Evolutionary conservation across 1,140 invertebrate genomes (phyloP).

Genomic region (Gryon sp.): DNA sequence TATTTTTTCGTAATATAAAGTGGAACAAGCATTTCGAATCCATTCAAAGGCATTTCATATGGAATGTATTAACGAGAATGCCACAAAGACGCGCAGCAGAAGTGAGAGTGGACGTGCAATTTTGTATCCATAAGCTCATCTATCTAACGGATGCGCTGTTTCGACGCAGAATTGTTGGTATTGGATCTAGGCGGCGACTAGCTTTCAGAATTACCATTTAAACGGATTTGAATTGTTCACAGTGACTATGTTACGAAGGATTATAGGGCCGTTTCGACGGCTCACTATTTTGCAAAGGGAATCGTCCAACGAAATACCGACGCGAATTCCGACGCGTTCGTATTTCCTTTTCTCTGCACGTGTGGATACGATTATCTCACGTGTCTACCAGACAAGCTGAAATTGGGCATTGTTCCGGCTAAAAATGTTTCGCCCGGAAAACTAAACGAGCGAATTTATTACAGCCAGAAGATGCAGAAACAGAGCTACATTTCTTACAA

Average conservation of each 20-base stretch:
- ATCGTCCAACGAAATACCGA: slow-evolving; percentile 59
- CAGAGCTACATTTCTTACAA: too few species aligned
- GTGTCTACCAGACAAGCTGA: slow-evolving; percentile 38
- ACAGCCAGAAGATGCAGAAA: too few species aligned
- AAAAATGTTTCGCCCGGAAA: slow-evolving; percentile 14
- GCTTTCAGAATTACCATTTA: slow-evolving; percentile 73
- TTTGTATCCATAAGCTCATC: slow-evolving; percentile 45
- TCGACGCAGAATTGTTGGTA: slow-evolving; percentile 42
- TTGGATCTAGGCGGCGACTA: slow-evolving; percentile 56
- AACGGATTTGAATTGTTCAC: slow-evolving; percentile 73
- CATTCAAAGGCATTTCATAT: slow-evolving; percentile 7
- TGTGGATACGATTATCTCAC: slow-evolving; percentile 57
- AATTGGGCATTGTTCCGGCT: slow-evolving; percentile 52
- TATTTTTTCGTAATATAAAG: too few species aligned
- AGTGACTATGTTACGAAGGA: slow-evolving; percentile 65
- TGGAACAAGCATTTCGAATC: neutral
- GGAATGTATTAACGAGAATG: slow-evolving; percentile 14
- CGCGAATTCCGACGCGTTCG: slow-evolving; percentile 59
- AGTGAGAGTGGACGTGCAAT: slow-evolving; percentile 16
- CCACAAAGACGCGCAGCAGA: slow-evolving; percentile 14
- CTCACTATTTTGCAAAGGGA: slow-evolving; percentile 54
- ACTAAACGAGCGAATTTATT: slow-evolving; percentile 20
- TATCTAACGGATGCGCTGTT: slow-evolving; percentile 32
- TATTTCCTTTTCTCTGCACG: slow-evolving; percentile 61
- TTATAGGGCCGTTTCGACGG: slow-evolving; percentile 65